Evolutionary conservation across 2,113 vertebrate genomes (phyloP).

Genomic region (Pollimyrus isidori): DNA sequence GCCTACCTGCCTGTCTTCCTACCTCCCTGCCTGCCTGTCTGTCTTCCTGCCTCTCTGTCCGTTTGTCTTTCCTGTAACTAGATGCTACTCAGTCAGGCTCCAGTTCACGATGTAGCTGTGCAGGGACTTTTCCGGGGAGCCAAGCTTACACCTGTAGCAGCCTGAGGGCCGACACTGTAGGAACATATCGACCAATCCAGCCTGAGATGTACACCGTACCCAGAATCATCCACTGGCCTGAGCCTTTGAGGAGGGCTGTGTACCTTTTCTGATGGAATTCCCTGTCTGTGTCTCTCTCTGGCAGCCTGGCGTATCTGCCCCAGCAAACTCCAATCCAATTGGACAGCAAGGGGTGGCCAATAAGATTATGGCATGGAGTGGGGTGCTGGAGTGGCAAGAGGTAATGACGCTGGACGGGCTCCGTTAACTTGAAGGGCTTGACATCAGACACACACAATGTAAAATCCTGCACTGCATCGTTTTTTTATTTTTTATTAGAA

Average conservation of each 20-base stretch:
- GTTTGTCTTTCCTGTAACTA: neutral
- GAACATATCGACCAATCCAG: neutral
- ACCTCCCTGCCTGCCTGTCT: too few relatives aligned
- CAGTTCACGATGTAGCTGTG: neutral
- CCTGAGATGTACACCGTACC: neutral
- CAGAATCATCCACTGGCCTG: neutral
- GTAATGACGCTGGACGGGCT: slow-evolving; percentile 46
- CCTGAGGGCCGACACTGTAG: neutral
- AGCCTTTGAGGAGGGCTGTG: neutral
- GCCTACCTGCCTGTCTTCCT: neutral
- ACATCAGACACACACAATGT: neutral
- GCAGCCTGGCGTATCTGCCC: slow-evolving; percentile 44
- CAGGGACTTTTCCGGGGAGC: neutral
- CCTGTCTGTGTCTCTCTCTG: neutral
- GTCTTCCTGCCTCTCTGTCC: neutral
- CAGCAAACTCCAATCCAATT: slow-evolving; percentile 45
- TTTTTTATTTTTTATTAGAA: neutral
- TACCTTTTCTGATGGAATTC: neutral
- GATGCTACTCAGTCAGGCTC: neutral
- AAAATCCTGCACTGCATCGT: neutral
- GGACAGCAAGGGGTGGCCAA: slow-evolving; percentile 66
- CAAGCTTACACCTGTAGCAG: neutral
- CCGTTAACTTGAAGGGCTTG: neutral
- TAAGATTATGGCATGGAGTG: slow-evolving; percentile 82
- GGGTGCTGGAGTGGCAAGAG: slow-evolving; percentile 89